Base-by-base conservation (phyloP, 2,888 invertebrate species). In the Phalera bucephala region DNA sequence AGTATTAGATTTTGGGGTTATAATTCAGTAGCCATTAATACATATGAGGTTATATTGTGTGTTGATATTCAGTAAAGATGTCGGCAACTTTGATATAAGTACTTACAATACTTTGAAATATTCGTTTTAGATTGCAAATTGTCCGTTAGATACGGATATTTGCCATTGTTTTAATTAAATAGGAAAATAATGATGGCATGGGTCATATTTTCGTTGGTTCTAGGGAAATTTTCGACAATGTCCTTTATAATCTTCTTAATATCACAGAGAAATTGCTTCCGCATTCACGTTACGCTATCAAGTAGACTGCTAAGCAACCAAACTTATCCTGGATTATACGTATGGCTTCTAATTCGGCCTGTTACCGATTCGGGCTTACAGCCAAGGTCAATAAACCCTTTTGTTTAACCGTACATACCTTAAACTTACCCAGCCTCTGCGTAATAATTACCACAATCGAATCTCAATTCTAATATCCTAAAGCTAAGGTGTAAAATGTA, bases 321-420 rank as follows among this genome's bases (percentile, higher is more conserved):
- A 56, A 49, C 46, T 56, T 47, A 52, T 48, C 62, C 55, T 54
- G 64, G 64, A 75, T 76, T 72, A 75, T 72, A 59, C 56, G 54
- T 51, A 60, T 61, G 58, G 61, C 64, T 56, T 65, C 71, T 77
- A 72, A 82, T 79, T 72, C 70, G n/a, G 72, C 61, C 49, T 61
- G 70, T 64, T 66, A 50, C 72, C 63, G 60, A 71, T 75, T 72
- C 79, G 85, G 84, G 84, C 83, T 66, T 53, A 59, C 61, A 69
- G 80, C 84, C 84, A 85, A 83, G 84, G 84, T 84, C 80, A 79
- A 80, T 80, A 80, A 85, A 79, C 83, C 76, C 74, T 69, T 69
- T 71, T 71, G 73, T 74, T 72, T 74, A 72, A 65, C 69, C 63
- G 54, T 57, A 60, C 65, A 67, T 70, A 70, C 68, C 72, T 69